These are phyloP conservation scores for Gortyna flavago DNA, from an alignment of 2,888 invertebrate species.

Conservation along the genomic window DNA sequence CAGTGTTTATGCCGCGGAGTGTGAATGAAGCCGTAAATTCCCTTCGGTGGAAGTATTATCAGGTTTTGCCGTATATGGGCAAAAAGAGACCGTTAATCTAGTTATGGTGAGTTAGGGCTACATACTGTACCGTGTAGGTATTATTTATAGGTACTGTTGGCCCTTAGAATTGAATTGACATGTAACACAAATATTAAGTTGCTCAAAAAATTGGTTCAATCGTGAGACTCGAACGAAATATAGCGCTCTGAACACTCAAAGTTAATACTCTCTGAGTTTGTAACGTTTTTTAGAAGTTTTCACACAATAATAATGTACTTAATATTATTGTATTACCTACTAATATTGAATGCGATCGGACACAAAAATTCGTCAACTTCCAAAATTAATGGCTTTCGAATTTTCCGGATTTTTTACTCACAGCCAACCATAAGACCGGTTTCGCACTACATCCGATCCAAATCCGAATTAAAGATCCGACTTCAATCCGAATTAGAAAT, in stretches of 20 bases:
- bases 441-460: too few species aligned
- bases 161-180: background rate
- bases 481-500: too few species aligned
- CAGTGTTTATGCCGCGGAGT: conserved; percentile 43
- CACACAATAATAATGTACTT: too few species aligned
- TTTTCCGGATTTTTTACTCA: background rate
- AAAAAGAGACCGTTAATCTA: conserved; percentile 49
- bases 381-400: background rate
- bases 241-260: background rate
- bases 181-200: background rate
- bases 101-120: conserved; percentile 42
- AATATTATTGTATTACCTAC: too few species aligned
- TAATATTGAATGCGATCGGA: background rate
- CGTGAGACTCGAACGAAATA: background rate
- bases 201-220: background rate
- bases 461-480: too few species aligned
- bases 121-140: conserved; percentile 16
- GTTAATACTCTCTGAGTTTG: background rate
- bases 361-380: background rate
- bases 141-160: conserved; percentile 16
- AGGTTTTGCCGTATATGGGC: conserved; percentile 37
- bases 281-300: background rate
- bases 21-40: conserved; percentile 61
- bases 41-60: conserved; percentile 44
- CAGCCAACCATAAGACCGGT: background rate